Conservation (phyloP, 2,113 vertebrate species). For the Megaceryle maxima region DNA sequence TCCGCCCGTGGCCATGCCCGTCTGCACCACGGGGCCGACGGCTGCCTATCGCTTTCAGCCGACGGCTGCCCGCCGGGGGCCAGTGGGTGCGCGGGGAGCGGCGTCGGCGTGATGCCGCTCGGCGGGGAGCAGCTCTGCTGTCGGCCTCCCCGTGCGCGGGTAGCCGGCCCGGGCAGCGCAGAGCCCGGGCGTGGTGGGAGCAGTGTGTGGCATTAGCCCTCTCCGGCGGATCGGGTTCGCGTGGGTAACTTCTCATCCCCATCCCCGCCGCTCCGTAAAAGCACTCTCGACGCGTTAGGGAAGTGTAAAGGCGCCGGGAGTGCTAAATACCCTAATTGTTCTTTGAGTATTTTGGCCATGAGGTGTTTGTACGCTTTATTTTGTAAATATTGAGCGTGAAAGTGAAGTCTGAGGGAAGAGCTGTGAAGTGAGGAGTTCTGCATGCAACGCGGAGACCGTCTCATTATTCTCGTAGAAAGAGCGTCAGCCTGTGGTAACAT, state of each 20-base stretch:
- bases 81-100: not conserved
- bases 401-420: slow-evolving; percentile 53
- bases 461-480: slow-evolving; percentile 79
- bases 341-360: not conserved
- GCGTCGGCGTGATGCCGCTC: not conserved
- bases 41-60: no score
- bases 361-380: slow-evolving; percentile 21
- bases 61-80: not conserved
- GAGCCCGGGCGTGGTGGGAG: not conserved
- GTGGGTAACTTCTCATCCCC: not conserved
- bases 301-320: not conserved
- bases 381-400: slow-evolving; percentile 12
- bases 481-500: slow-evolving; percentile 82
- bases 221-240: not conserved
- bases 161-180: not conserved
- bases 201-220: not conserved
- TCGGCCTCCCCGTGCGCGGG: no score
- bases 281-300: not conserved
- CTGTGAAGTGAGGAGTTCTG: slow-evolving; percentile 50
- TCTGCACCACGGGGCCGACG: not conserved
- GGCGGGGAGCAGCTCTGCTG: not conserved
- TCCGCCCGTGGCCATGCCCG: not conserved
- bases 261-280: not conserved
- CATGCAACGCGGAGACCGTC: not conserved
- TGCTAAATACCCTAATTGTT: not conserved